Evolutionary conservation across 2,888 invertebrate genomes (phyloP).

Genomic region (Himalopsyche japonica): DNA sequence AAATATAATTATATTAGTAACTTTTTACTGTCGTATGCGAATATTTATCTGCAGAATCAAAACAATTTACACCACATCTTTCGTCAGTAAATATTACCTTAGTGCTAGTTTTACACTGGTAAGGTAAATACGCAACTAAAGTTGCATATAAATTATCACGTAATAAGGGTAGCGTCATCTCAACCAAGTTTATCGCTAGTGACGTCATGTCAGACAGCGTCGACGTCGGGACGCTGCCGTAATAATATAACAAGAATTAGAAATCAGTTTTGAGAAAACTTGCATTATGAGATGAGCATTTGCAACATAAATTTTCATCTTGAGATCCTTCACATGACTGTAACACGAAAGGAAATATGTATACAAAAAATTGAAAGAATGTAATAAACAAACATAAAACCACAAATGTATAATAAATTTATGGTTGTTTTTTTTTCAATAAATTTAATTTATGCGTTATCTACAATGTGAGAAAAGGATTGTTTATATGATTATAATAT

Average conservation of each 20-base stretch:
- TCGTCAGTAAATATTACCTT: neutral
- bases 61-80: neutral
- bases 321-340: too few relatives aligned
- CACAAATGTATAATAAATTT: too few relatives aligned
- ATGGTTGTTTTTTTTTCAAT: too few relatives aligned
- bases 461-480: too few relatives aligned
- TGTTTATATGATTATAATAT: too few relatives aligned
- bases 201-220: neutral
- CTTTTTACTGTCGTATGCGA: too few relatives aligned
- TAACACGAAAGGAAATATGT: too few relatives aligned
- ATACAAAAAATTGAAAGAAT: too few relatives aligned
- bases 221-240: neutral
- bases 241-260: neutral
- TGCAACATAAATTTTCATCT: neutral
- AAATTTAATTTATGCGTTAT: too few relatives aligned
- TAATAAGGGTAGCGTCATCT: conserved; percentile 1
- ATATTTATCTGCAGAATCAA: neutral
- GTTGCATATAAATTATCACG: conserved; percentile 3
- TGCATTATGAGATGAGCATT: neutral
- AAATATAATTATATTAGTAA: too few relatives aligned
- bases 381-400: too few relatives aligned
- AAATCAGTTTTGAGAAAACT: neutral
- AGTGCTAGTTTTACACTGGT: neutral
- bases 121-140: conserved; percentile 2
- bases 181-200: neutral